Evolutionary conservation across 2,797 vertebrate species (phyloP).

Genomic region (Molossus molossus): DNA sequence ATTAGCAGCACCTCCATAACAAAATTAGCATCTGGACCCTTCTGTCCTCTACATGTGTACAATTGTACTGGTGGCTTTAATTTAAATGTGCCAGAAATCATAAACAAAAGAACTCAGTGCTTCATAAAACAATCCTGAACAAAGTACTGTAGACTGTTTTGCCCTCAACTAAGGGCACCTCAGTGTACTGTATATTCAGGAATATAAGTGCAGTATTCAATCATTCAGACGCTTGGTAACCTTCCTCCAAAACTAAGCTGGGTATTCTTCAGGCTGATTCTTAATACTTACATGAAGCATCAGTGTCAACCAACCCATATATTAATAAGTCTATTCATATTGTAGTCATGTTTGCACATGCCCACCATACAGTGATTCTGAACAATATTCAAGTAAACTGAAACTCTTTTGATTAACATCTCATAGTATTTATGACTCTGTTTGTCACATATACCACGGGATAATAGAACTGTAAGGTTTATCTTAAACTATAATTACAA

Average conservation of each 20-base stretch:
- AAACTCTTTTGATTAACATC: background rate
- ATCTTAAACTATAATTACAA: background rate
- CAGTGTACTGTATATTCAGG: background rate
- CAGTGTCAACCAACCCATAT: background rate
- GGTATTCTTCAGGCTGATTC: background rate
- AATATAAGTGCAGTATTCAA: background rate
- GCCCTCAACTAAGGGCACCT: background rate
- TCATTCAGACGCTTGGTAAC: background rate
- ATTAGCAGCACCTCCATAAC: background rate
- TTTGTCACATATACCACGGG: background rate
- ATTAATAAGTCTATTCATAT: background rate
- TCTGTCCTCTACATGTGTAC: background rate
- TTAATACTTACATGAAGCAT: background rate
- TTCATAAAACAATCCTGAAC: slow-evolving; percentile 2
- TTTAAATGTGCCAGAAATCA: slow-evolving; percentile 38
- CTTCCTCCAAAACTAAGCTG: background rate
- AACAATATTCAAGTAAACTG: slow-evolving; percentile 12
- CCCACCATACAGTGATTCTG: background rate
- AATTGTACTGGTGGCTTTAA: slow-evolving; percentile 37
- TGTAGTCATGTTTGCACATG: background rate
- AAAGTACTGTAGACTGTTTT: background rate
- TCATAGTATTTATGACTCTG: background rate
- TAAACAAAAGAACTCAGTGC: background rate
- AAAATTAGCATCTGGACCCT: background rate
- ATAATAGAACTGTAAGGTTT: background rate